Evolutionary conservation across 1,140 invertebrate genomes (phyloP), one percentile per base, ranked within the genome.

Genomic region (Riptortus pedestris): DNA sequence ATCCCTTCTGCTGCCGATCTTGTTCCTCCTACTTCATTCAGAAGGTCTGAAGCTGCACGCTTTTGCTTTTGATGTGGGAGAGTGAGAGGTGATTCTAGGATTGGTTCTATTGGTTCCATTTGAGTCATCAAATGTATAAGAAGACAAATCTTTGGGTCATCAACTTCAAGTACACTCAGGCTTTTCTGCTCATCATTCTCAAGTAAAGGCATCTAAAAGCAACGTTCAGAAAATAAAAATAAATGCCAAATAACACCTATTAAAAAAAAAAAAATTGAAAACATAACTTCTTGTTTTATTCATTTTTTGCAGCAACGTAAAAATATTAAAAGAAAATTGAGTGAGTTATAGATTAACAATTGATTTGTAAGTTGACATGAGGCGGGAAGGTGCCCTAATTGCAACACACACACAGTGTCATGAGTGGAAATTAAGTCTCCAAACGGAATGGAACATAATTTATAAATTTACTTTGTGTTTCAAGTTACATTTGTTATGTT

Each of bases 91-190:
- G 88, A 89, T 73, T 92, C 89, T 67, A 91, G 75, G 18, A 90
- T 77, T 7, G 89, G 88, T 74, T 91, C 86, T 67, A 90, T 83
- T 1, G 88, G 80, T 72, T 90, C 88, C 69, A 92, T 71, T 0
- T 87, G 87, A 66, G 88, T 89, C 90, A 92, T 93, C 65, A 92
- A 79, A 73, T 93, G 90, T 51, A 90, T 87, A 65, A 91, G 76
- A 66, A 92, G 84, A 73, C 87, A 91, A 62, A 91, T 77, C 71
- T 92, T 91, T 0, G 90, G 90, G 74, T 92, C 90, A 43, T 89
- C 87, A 5, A 92, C 86, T 78, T 93, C 88, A 14, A 91, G 76
- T 14, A 90, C 83, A 38, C 67, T 70, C 28, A 72, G 55, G 47
- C 60, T 48, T 22, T 66, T 67, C 26, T 63, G 45, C 0, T 65